phyloP scores from a whole-genome alignment of 2,797 vertebrate genomes.

The Loriculus beryllinus region DNA sequence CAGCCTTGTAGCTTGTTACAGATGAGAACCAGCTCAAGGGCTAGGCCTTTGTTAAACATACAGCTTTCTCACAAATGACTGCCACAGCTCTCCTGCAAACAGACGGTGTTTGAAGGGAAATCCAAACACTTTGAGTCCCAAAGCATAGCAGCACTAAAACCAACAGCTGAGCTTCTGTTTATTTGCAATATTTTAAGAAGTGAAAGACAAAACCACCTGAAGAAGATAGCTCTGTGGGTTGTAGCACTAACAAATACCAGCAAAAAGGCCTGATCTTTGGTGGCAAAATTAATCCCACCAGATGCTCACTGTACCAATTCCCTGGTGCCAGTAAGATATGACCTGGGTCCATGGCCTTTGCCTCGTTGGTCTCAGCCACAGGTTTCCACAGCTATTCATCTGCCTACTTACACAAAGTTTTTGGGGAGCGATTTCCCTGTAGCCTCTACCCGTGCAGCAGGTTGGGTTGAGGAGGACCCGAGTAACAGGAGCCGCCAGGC shows the following conservation, averaged over 20 bases:
- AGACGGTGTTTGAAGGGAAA: not conserved
- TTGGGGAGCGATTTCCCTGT: not conserved
- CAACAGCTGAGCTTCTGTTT: not conserved
- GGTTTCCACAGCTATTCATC: not conserved
- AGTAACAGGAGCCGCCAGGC: not conserved
- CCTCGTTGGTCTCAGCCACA: not conserved
- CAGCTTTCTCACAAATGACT: not conserved
- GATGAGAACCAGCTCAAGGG: not conserved
- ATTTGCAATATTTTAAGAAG: not conserved
- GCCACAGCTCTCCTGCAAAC: not conserved
- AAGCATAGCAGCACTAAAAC: not conserved
- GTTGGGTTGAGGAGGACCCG: accelerated
- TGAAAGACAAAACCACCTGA: not conserved
- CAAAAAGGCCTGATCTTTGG: not conserved
- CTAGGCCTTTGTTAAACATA: not conserved
- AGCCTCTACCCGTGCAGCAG: not conserved
- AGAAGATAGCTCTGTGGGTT: not conserved
- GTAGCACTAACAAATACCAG: not conserved
- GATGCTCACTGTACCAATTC: accelerated
- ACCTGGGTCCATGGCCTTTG: not conserved
- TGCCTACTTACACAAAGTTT: not conserved
- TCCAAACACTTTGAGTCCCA: not conserved
- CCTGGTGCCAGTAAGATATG: not conserved
- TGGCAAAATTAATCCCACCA: not conserved
- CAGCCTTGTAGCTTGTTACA: not conserved